phyloP scores from a whole-genome alignment of 2,113 vertebrate genomes.

The Maccullochella peelii region DNA sequence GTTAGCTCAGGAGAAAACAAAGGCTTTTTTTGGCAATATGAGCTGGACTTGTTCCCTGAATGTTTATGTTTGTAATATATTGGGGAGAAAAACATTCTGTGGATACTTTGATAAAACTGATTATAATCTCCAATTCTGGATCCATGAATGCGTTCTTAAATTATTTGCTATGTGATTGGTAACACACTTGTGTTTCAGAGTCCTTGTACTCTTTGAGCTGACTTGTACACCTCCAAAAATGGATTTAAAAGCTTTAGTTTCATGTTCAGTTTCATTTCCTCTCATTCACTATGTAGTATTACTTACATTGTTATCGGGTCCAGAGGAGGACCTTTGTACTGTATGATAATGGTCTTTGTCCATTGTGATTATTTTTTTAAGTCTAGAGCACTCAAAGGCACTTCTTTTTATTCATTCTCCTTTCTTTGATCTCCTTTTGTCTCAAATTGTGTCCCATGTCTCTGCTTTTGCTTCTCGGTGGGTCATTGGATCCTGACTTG shows the following conservation, averaged over 20 bases:
- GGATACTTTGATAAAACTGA: background rate
- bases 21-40: background rate
- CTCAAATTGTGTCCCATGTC: conserved; percentile 38
- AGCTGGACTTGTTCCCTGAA: background rate
- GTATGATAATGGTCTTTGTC: background rate
- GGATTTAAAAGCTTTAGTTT: conserved; percentile 1
- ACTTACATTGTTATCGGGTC: conserved; percentile 25
- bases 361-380: conserved; percentile 31
- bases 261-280: no score
- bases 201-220: background rate
- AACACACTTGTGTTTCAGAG: conserved; percentile 1
- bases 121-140: background rate
- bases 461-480: conserved; percentile 48
- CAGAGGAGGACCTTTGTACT: conserved; percentile 11
- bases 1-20: background rate
- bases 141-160: background rate
- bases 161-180: background rate
- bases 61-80: background rate
- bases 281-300: conserved; percentile 8
- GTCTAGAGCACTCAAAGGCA: background rate
- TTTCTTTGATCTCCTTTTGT: conserved; percentile 34
- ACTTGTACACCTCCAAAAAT: background rate
- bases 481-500: conserved; percentile 65
- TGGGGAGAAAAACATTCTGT: background rate
- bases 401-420: conserved; percentile 8